Percentiles rank a stretch among this genome's conserved stretches.
Conservation (phyloP, 2,888 invertebrate species). For the Dynastes grantii region DNA sequence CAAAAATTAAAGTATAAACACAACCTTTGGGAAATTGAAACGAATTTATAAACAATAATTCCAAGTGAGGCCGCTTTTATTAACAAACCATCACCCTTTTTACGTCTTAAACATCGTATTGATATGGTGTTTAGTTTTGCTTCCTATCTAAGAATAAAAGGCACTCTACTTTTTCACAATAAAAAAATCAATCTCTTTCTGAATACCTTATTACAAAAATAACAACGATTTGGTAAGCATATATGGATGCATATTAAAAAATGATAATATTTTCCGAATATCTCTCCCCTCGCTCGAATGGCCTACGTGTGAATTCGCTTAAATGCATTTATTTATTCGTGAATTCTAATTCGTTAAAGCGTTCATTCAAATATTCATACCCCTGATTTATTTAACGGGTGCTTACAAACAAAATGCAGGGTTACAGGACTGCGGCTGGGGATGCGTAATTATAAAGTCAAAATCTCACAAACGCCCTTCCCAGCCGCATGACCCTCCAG, state of each 20-base stretch:
- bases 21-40: too few relatives aligned
- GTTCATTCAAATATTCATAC: constrained; percentile 68
- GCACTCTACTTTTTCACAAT: too few relatives aligned
- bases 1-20: too few relatives aligned
- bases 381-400: constrained; percentile 67
- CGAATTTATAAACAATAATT: too few relatives aligned
- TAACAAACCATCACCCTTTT: too few relatives aligned
- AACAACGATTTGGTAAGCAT: neutral
- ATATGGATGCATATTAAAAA: neutral
- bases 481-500: constrained; percentile 45
- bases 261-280: constrained; percentile 5
- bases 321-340: constrained; percentile 70
- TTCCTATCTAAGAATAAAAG: too few relatives aligned
- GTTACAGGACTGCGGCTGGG: constrained; percentile 62
- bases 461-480: constrained; percentile 62
- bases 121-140: too few relatives aligned
- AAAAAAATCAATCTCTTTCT: too few relatives aligned
- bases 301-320: constrained; percentile 69
- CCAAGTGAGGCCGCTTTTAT: too few relatives aligned
- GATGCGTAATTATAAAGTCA: constrained; percentile 70
- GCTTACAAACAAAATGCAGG: constrained; percentile 65
- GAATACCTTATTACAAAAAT: neutral
- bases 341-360: constrained; percentile 69
- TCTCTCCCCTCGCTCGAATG: constrained; percentile 21
- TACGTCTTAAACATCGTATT: too few relatives aligned